A percentile compares a stretch with the other conserved stretches of the same genome.
Evolutionary conservation across 2,797 vertebrate species (phyloP).

Genomic region (Coregonus ussuriensis): DNA sequence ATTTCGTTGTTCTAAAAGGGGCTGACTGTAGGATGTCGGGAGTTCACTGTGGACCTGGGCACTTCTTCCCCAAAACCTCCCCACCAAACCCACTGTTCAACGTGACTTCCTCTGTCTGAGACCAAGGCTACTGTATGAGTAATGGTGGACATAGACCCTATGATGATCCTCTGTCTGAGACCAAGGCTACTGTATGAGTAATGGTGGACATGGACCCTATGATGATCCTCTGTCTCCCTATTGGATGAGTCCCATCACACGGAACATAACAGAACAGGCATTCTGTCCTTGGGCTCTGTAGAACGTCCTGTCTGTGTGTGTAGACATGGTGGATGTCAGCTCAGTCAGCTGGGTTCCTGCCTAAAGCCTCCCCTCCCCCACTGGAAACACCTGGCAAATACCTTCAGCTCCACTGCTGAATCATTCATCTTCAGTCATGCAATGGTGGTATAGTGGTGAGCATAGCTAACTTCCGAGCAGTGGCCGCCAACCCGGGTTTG

Average conservation of each 20-base stretch:
- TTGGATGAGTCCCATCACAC: background rate
- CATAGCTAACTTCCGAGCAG: slow-evolving; percentile 70
- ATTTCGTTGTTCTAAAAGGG: too few relatives aligned
- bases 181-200: slow-evolving; percentile 28
- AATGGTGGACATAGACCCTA: slow-evolving; percentile 17
- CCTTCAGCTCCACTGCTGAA: background rate
- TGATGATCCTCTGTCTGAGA: slow-evolving; percentile 15
- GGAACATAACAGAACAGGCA: background rate
- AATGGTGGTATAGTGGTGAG: slow-evolving; percentile 67
- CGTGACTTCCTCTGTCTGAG: slow-evolving; percentile 38
- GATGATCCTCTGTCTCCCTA: background rate
- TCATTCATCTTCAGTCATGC: background rate
- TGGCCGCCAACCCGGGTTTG: slow-evolving; percentile 63
- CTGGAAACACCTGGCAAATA: background rate
- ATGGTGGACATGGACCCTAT: slow-evolving; percentile 16
- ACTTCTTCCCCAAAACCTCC: slow-evolving; percentile 18
- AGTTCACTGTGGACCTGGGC: background rate
- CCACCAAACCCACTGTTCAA: slow-evolving; percentile 32
- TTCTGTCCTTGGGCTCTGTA: background rate
- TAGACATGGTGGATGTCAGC: background rate
- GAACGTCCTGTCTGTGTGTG: background rate
- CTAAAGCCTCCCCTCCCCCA: background rate
- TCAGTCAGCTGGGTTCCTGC: background rate
- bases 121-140: slow-evolving; percentile 23
- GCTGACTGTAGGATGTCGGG: background rate